Conservation (phyloP, 2,113 vertebrate genomes). For the Crotalus viridis region DNA sequence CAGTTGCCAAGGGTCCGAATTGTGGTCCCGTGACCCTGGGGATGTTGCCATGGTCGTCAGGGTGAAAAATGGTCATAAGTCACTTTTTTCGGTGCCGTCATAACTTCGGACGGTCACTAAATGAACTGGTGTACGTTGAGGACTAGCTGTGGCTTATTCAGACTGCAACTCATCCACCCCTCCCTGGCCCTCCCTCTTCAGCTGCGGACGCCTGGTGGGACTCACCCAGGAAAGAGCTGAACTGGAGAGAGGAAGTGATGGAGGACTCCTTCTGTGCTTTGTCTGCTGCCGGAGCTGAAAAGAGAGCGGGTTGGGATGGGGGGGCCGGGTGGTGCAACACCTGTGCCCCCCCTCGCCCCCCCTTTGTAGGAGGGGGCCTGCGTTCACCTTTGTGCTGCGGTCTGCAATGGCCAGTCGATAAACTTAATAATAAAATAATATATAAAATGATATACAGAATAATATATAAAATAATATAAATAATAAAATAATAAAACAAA, state of each 20-base stretch:
- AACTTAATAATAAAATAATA: not conserved
- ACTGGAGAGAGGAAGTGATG: not conserved
- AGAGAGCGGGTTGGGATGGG: not conserved
- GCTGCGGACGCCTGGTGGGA: rapidly evolving
- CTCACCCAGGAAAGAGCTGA: not conserved
- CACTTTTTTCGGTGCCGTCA: too few species aligned
- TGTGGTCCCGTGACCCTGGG: too few species aligned
- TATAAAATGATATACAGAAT: too few species aligned
- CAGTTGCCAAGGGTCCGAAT: too few species aligned
- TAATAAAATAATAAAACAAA: too few species aligned
- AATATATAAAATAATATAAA: too few species aligned
- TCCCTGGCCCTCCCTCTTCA: rapidly evolving
- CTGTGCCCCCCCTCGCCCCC: not conserved
- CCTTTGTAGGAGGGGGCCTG: not conserved
- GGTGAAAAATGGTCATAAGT: too few species aligned
- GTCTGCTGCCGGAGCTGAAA: not conserved
- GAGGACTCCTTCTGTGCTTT: rapidly evolving
- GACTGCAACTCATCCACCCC: rapidly evolving
- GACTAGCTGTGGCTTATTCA: not conserved
- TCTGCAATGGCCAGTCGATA: not conserved
- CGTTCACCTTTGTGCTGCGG: not conserved
- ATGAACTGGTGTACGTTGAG: too few species aligned
- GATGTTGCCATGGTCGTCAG: too few species aligned
- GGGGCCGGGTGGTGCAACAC: not conserved
- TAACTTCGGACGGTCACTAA: too few species aligned